These are phyloP conservation scores for Ophion ventricosus DNA, from an alignment of 2,888 invertebrate genomes.

Conservation along the genomic window DNA sequence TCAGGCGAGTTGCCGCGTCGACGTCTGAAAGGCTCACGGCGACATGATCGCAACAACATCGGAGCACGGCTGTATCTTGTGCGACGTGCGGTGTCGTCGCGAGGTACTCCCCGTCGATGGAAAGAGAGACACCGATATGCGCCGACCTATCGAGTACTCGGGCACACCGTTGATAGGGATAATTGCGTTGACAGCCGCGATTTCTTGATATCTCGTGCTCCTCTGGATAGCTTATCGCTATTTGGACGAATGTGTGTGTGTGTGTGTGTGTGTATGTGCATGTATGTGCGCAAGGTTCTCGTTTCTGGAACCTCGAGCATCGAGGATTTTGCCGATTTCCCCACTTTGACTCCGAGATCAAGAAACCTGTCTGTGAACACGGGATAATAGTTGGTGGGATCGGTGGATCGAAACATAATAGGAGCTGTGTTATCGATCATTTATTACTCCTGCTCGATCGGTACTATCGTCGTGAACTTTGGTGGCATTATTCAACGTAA, in stretches of 20 bases:
- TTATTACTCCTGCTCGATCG: neutral
- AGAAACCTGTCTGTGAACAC: conserved; percentile 18
- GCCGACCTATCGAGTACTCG: conserved; percentile 46
- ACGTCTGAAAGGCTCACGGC: conserved; percentile 63
- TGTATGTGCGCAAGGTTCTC: conserved; percentile 35
- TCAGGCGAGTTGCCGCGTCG: conserved; percentile 64
- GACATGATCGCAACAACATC: conserved; percentile 58
- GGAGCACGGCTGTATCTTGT: conserved; percentile 33
- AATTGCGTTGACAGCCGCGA: conserved; percentile 65
- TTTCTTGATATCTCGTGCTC: conserved; percentile 54
- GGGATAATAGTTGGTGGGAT: conserved; percentile 14
- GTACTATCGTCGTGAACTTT: too few relatives aligned
- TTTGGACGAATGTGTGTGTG: conserved; percentile 15
- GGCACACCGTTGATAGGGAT: conserved; percentile 49
- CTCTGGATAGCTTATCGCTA: conserved; percentile 38
- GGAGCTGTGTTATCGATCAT: conserved; percentile 1
- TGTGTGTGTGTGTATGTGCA: neutral
- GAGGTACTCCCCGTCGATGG: conserved; percentile 15
- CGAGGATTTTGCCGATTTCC: neutral
- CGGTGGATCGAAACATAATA: neutral
- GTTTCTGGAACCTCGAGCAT: conserved; percentile 13
- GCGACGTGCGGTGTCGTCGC: conserved; percentile 53
- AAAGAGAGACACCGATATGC: conserved; percentile 30
- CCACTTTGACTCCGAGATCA: neutral
- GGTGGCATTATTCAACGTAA: too few relatives aligned